Evolutionary conservation across 2,888 invertebrate species (phyloP), one percentile per base, ranked within the genome.

Genomic region (Cephus pulcher): DNA sequence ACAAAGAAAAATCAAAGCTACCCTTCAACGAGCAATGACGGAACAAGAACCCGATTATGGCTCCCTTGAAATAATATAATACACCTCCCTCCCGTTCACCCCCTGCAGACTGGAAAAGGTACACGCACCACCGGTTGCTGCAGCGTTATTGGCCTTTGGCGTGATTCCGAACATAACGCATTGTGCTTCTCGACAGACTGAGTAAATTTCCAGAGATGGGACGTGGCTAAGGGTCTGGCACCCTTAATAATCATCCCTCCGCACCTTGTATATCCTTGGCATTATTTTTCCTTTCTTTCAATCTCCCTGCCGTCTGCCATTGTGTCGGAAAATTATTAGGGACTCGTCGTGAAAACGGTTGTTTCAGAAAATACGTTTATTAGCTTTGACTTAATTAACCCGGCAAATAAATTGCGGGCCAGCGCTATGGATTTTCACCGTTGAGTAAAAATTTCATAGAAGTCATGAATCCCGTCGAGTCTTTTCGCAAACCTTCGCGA

Each of bases 71-170:
- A 33, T 71, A 71, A 71, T 71, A 56, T 23, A 30, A 71, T 33
- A 33, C 71, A 12, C 35, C 35, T 12, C 12, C 6, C 71, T 32
- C 15, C 71, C 32, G 12, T 30, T 33, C 32, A 15, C 32, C 71
- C 71, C 71, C 15, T 71, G 12, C 71, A 12, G 30, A 1, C 71
- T 32, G 12, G 12, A 71, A 71, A 30, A 71, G 71, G 71, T 71
- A 71, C 33, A 71, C 71, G 74, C 37, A 74, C 74, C 34, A 30
- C 34, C 34, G 34, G 74, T 87, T 85, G 85, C 87, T 88, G 87
- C 88, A 88, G 87, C 84, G 86, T 88, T 88, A 88, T 88, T 88
- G 87, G 84, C 80, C 78, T 84, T 78, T 88, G 83, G 88, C 88
- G 88, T 88, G 88, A 88, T 84, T 83, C 82, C 82, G 81, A 82